Conservation (phyloP, 1,140 invertebrate species). For the Achatina immaculata region DNA sequence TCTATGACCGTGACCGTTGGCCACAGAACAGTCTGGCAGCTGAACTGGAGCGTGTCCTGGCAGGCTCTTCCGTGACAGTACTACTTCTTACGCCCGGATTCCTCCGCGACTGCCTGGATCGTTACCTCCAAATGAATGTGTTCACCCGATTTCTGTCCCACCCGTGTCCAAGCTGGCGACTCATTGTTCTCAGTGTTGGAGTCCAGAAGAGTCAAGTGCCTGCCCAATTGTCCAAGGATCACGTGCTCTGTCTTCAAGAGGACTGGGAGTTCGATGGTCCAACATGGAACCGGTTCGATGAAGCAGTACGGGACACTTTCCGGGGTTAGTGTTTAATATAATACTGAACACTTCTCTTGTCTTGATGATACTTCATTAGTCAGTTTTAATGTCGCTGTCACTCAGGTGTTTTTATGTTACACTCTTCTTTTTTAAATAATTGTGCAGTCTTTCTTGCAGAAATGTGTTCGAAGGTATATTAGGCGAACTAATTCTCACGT, state of each 20-base stretch:
- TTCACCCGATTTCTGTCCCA: slow-evolving; percentile 1
- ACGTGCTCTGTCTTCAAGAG: background rate
- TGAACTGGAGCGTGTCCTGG: slow-evolving; percentile 36
- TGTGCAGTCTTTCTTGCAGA: too few relatives aligned
- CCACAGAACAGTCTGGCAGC: background rate
- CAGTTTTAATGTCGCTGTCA: too few relatives aligned
- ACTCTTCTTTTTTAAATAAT: too few relatives aligned
- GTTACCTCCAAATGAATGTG: slow-evolving; percentile 23
- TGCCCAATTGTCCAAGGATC: background rate
- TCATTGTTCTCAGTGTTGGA: background rate
- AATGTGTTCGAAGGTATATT: too few relatives aligned
- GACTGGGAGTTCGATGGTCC: slow-evolving; percentile 9
- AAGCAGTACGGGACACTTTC: background rate
- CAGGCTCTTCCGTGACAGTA: slow-evolving; percentile 35
- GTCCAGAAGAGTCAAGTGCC: background rate
- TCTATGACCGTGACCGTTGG: slow-evolving; percentile 38
- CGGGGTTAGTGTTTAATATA: background rate
- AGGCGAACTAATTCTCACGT: too few relatives aligned
- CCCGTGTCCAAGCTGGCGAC: background rate
- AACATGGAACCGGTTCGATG: background rate
- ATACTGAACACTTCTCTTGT: too few relatives aligned
- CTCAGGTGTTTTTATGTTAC: too few relatives aligned
- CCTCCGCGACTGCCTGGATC: slow-evolving; percentile 31
- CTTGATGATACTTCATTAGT: too few relatives aligned
- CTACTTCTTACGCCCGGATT: slow-evolving; percentile 40